Percentiles rank a stretch among this genome's conserved stretches.
Conservation (phyloP, 2,113 vertebrate genomes). For the Orthonyx spaldingii region DNA sequence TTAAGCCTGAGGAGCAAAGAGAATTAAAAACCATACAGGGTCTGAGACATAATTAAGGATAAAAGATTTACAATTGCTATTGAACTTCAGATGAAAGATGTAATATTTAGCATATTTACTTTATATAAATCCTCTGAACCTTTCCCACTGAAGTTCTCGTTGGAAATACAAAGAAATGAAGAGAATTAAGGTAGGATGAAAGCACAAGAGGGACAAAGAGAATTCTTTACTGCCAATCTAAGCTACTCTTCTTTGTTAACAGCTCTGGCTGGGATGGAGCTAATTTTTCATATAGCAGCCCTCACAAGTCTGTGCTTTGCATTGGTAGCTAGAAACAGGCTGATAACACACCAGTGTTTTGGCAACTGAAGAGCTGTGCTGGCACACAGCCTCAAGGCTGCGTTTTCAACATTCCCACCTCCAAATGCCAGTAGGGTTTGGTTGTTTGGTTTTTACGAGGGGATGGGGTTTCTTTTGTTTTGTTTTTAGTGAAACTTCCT, state of each 20-base stretch:
- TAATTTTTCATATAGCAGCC: background rate
- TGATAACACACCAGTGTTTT: background rate
- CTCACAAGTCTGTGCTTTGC: background rate
- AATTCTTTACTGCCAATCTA: background rate
- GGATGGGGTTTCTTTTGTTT: background rate
- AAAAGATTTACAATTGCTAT: background rate
- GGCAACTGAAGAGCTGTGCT: background rate
- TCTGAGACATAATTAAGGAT: background rate
- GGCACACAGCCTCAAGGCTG: background rate
- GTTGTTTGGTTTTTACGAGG: background rate
- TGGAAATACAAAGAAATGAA: background rate
- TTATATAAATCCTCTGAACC: background rate
- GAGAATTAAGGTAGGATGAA: background rate
- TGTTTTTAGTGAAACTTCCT: background rate
- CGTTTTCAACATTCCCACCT: background rate
- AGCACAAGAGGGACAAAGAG: background rate
- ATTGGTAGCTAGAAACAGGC: background rate
- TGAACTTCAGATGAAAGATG: background rate
- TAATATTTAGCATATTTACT: background rate
- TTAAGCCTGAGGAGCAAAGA: background rate
- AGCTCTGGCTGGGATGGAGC: background rate
- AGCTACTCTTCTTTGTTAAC: background rate
- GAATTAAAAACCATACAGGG: background rate
- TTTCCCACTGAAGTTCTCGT: background rate
- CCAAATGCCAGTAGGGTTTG: too few relatives aligned